A percentile compares a stretch with the other conserved stretches of the same genome.
phyloP scores from a whole-genome alignment of 2,888 invertebrate species.

The Caenorhabditis zanzibari region DNA sequence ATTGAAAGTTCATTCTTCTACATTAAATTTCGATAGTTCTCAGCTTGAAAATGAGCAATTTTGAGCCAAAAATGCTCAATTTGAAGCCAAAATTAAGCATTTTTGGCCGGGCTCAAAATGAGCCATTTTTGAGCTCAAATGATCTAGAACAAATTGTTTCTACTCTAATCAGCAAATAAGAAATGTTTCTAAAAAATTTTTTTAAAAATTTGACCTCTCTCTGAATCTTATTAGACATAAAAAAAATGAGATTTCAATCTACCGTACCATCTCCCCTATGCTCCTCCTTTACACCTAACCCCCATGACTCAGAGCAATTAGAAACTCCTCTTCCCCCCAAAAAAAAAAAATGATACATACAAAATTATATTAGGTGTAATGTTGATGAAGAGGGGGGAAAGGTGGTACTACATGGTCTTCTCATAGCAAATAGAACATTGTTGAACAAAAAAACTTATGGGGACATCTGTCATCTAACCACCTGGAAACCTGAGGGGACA shows the following conservation, averaged over 20 bases:
- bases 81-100: too few species aligned
- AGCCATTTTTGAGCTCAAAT: too few species aligned
- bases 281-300: neutral
- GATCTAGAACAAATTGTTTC: too few species aligned
- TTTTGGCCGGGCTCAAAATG: too few species aligned
- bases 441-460: neutral
- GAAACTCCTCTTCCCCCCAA: neutral
- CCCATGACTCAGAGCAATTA: constrained; percentile 22
- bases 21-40: too few species aligned
- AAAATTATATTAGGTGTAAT: constrained; percentile 15
- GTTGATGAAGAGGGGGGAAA: constrained; percentile 24
- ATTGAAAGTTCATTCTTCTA: too few species aligned
- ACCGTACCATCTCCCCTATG: neutral
- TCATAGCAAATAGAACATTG: constrained; percentile 3
- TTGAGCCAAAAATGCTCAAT: too few species aligned
- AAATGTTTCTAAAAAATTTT: too few species aligned
- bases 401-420: constrained; percentile 1
- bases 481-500: constrained; percentile 25
- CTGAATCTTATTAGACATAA: too few species aligned
- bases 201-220: too few species aligned
- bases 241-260: neutral
- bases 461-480: constrained; percentile 14
- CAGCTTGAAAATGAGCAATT: too few species aligned
- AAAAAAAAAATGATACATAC: neutral
- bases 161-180: too few species aligned